These are phyloP conservation scores for Phenganax subtilis DNA, from an alignment of 92 coral and sea anemone species.

Conservation along the genomic window DNA sequence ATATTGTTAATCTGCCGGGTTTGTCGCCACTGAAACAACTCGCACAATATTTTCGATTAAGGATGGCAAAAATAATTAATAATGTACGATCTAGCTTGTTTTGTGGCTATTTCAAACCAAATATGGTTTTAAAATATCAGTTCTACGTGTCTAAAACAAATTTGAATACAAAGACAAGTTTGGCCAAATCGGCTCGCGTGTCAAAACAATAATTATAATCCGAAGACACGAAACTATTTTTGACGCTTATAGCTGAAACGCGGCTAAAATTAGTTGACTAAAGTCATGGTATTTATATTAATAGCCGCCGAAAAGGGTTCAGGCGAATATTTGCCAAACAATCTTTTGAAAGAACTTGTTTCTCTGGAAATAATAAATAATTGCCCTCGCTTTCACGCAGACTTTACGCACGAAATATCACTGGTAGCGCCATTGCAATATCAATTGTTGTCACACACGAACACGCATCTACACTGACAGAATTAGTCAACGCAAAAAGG, in stretches of 20 bases:
- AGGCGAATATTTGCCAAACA: not conserved
- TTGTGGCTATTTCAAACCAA: not conserved
- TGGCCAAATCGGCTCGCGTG: not conserved
- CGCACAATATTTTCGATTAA: no score
- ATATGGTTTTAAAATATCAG: not conserved
- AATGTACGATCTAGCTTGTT: not conserved
- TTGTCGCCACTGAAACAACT: no score
- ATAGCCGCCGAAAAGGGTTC: not conserved
- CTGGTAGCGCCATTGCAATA: no score
- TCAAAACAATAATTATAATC: not conserved
- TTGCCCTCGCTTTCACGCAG: no score
- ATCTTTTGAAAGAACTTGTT: not conserved
- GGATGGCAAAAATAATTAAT: no score
- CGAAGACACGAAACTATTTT: not conserved
- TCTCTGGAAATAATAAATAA: not conserved
- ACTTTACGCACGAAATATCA: no score
- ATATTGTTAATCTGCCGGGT: no score
- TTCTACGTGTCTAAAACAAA: not conserved
- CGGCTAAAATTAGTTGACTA: not conserved
- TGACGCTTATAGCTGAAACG: not conserved
- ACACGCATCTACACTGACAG: no score
- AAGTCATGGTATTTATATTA: not conserved
- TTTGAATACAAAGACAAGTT: conserved; percentile 1
- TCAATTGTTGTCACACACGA: no score
- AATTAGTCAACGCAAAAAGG: no score